Evolutionary conservation across 1,140 invertebrate species (phyloP), one percentile per base, ranked within the genome.

Genomic region (Cydia pomonella): DNA sequence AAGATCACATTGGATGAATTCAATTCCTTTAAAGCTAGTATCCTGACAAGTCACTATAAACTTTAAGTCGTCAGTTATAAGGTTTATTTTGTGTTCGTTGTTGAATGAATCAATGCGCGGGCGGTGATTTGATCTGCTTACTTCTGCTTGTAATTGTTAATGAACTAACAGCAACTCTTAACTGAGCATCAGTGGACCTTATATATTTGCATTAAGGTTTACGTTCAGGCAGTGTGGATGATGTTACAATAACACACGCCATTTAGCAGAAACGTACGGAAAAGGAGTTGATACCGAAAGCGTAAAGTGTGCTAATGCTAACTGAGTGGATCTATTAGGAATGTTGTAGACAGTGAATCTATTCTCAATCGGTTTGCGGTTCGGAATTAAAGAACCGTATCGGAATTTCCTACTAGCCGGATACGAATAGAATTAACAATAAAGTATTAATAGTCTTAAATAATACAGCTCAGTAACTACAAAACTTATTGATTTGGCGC

Each of bases 71-170:
- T 29, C 4, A 64, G 5, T n/a, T 27, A 69, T 69, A 69, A 23
- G 64, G 33, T 33, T 41, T 16, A 18, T 59, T 10, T 23, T 59
- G 18, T 21, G 4, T 59, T 21, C 3, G 7, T 62, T 74, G 73
- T 72, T 73, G 69, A 33, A 71, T 63, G 63, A 74, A 78, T 72
- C 29, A 27, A 76, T 74, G 72, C 66, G 75, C 73, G 21, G 25
- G 59, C 76, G 59, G 3, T 29, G 47, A 77, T 72, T 73, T 72
- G 73, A 75, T 73, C n/a, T 38, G 13, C 27, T 59, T 18, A 33
- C 27, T 69, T 59, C 73, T 74, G 73, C 72, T 79, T 79, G 76
- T 80, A 82, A 82, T 82, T 82, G 80, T 77, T 81, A 81, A 81
- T 81, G 75, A 76, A 76, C 10, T 63, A 63, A 63, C 21, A 59